Evolutionary conservation across 92 coral and sea anemone genomes (phyloP).

Genomic region (Siderastrea radians): DNA sequence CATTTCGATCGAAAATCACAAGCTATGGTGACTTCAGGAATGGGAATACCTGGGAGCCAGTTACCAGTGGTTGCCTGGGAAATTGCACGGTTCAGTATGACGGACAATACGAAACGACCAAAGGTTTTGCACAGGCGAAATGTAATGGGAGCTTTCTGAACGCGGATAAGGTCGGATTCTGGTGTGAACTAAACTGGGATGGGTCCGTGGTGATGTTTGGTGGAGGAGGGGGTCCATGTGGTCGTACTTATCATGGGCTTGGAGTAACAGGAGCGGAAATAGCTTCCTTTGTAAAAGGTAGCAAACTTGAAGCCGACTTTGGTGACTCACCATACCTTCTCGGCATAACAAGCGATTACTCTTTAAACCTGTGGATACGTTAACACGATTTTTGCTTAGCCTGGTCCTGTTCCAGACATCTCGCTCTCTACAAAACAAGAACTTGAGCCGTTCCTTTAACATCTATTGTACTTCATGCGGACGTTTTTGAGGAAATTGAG

Average conservation of each 20-base stretch:
- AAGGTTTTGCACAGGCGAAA: neutral
- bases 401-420: no score
- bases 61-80: slow-evolving; percentile 48
- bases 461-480: no score
- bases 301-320: neutral
- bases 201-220: neutral
- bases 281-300: neutral
- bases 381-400: neutral
- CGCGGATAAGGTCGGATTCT: slow-evolving; percentile 1
- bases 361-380: slow-evolving; percentile 9
- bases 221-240: neutral
- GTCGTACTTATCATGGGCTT: neutral
- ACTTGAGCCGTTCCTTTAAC: no score
- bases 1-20: no score
- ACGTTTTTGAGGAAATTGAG: no score
- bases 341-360: neutral
- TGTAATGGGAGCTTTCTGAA: neutral
- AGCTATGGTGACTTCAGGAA: slow-evolving; percentile 44
- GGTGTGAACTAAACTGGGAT: neutral
- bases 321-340: neutral
- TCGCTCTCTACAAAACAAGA: no score
- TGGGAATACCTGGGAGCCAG: slow-evolving; percentile 38
- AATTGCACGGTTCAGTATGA: slow-evolving; percentile 56
- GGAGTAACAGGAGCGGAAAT: neutral
- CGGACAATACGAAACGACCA: slow-evolving; percentile 45